phyloP scores from a whole-genome alignment of 2,113 vertebrate genomes.

The Amblyopsis rosae region DNA sequence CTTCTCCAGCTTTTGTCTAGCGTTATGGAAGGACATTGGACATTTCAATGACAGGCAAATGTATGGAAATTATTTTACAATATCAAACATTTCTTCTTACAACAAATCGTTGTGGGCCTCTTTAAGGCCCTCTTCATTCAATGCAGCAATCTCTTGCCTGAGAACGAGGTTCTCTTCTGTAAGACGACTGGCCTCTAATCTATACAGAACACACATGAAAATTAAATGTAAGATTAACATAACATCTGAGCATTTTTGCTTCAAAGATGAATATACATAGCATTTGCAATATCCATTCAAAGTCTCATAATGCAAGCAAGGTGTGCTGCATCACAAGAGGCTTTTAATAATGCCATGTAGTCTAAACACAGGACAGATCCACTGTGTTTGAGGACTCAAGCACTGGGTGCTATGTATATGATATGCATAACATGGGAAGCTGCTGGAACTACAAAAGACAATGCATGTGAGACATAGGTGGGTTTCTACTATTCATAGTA shows the following conservation, averaged over 20 bases:
- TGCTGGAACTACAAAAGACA: slow-evolving; percentile 25
- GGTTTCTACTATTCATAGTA: slow-evolving; percentile 62
- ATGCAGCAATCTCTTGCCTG: slow-evolving; percentile 74
- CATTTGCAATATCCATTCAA: neutral
- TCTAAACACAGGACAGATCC: slow-evolving; percentile 3
- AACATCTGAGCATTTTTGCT: neutral
- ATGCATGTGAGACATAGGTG: slow-evolving; percentile 14
- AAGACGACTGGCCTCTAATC: slow-evolving; percentile 83
- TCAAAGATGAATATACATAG: neutral
- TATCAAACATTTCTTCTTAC: slow-evolving; percentile 67
- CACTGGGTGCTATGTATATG: neutral
- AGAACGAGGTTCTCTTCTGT: slow-evolving; percentile 83
- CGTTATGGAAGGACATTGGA: neutral
- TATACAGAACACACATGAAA: slow-evolving; percentile 43
- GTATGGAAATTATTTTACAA: neutral
- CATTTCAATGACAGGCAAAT: neutral
- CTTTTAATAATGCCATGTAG: slow-evolving; percentile 3
- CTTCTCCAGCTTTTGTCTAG: slow-evolving; percentile 83
- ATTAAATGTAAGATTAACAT: neutral
- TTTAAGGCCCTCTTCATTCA: slow-evolving; percentile 83
- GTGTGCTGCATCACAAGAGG: slow-evolving; percentile 2
- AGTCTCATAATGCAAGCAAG: neutral
- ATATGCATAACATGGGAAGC: slow-evolving; percentile 39
- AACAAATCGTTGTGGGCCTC: slow-evolving; percentile 81
- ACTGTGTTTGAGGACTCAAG: neutral